Evolutionary conservation across 1,140 invertebrate species (phyloP).

Genomic region (Pachypeltis micranthus): DNA sequence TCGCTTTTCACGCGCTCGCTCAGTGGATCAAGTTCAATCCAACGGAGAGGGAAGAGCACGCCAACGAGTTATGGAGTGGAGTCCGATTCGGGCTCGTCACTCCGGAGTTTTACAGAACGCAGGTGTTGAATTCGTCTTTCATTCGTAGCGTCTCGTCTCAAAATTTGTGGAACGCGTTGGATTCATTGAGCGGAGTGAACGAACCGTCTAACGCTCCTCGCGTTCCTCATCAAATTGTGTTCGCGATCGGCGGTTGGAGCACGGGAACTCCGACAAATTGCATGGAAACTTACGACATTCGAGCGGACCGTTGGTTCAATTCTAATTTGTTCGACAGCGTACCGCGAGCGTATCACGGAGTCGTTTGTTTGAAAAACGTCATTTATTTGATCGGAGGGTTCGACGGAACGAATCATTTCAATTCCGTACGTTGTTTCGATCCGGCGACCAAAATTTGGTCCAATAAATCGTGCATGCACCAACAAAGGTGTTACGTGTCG

Average conservation of each 20-base stretch:
- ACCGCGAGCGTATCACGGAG: slow-evolving; percentile 60
- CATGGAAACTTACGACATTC: slow-evolving; percentile 55
- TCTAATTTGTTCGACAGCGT: slow-evolving; percentile 46
- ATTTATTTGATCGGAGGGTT: slow-evolving; percentile 70
- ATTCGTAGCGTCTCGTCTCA: not conserved
- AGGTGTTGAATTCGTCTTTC: not conserved
- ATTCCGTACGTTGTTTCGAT: slow-evolving; percentile 53
- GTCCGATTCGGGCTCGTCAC: not conserved
- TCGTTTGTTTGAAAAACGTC: slow-evolving; percentile 49
- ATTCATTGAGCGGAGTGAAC: not conserved
- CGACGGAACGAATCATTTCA: slow-evolving; percentile 59
- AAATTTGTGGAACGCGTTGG: slow-evolving; percentile 2
- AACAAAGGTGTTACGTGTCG: slow-evolving; percentile 54
- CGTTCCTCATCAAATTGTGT: slow-evolving; percentile 55
- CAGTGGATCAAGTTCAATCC: not conserved
- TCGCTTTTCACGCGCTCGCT: not conserved
- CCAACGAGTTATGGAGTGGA: not conserved
- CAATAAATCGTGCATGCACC: slow-evolving; percentile 60
- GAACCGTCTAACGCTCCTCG: slow-evolving; percentile 35
- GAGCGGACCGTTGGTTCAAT: slow-evolving; percentile 45
- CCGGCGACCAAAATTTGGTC: slow-evolving; percentile 48
- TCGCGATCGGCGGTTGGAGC: slow-evolving; percentile 62
- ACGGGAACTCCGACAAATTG: slow-evolving; percentile 63
- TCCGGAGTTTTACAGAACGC: not conserved
- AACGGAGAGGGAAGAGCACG: not conserved